Conservation (phyloP, 2,797 vertebrate genomes). For the Aphelocoma californica region DNA sequence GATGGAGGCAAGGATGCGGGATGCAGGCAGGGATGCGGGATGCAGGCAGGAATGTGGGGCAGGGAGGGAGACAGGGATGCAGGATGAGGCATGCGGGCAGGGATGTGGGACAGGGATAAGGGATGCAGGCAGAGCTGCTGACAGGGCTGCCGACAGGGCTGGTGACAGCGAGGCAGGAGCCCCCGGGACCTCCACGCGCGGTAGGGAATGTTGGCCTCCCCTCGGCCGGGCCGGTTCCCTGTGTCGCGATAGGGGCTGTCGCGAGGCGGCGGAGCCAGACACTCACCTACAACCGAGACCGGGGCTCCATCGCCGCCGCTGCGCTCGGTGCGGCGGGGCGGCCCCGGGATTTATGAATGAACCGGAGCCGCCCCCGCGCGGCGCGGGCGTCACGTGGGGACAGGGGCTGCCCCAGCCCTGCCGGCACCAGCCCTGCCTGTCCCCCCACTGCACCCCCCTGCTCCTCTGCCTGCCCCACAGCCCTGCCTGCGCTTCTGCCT, state of each 20-base stretch:
- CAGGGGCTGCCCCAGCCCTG: background rate
- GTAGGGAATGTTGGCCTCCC: background rate
- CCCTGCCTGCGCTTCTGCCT: background rate
- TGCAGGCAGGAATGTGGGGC: background rate
- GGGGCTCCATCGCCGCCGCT: conserved; percentile 53
- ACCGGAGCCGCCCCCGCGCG: conserved; percentile 59
- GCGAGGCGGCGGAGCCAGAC: background rate
- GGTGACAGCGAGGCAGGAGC: background rate
- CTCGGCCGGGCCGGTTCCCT: background rate
- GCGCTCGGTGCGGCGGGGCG: conserved; percentile 37
- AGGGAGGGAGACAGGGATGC: background rate
- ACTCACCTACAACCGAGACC: conserved; percentile 16
- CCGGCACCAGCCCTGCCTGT: background rate
- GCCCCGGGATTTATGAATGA: conserved; percentile 63
- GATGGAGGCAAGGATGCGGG: background rate
- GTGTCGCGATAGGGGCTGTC: background rate
- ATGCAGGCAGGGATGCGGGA: background rate
- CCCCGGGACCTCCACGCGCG: background rate
- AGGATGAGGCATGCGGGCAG: background rate
- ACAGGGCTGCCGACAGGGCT: background rate
- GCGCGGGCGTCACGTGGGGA: conserved; percentile 46
- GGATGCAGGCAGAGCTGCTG: background rate
- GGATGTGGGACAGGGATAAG: background rate
- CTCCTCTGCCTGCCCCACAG: background rate
- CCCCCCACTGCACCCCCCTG: too few species aligned